These are phyloP conservation scores for Diarsia rubi DNA, from an alignment of 2,888 invertebrate genomes.

Conservation along the genomic window DNA sequence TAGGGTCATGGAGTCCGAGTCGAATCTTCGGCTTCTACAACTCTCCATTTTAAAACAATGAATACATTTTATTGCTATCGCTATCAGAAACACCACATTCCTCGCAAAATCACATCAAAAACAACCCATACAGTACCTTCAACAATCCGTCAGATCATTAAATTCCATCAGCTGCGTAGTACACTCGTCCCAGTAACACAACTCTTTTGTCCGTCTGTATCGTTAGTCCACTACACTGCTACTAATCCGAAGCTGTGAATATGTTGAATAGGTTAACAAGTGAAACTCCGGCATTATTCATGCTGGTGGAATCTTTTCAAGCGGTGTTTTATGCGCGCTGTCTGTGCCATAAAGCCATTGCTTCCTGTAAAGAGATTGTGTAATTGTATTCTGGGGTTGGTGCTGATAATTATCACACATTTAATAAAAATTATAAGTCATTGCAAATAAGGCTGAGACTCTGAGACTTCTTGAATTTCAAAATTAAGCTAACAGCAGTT, in stretches of 20 bases:
- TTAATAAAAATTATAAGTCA: background rate
- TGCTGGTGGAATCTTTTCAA: constrained; percentile 31
- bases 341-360: background rate
- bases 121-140: background rate
- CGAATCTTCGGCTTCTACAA: too few relatives aligned
- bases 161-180: constrained; percentile 18
- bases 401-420: background rate
- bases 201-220: constrained; percentile 29
- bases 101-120: background rate
- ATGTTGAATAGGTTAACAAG: constrained; percentile 48
- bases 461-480: background rate
- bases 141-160: constrained; percentile 7
- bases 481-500: background rate
- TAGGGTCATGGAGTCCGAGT: too few relatives aligned
- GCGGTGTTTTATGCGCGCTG: background rate
- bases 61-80: background rate
- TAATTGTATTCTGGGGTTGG: background rate
- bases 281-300: constrained; percentile 37
- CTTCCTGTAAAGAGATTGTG: background rate
- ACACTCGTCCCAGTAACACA: constrained; percentile 12
- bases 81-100: background rate
- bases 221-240: constrained; percentile 7
- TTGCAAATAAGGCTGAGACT: background rate
- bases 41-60: too few relatives aligned
- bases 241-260: constrained; percentile 38